Evolutionary conservation across 2,888 invertebrate genomes (phyloP), one percentile per base, ranked within the genome.

Genomic region (Aphodius granarius): DNA sequence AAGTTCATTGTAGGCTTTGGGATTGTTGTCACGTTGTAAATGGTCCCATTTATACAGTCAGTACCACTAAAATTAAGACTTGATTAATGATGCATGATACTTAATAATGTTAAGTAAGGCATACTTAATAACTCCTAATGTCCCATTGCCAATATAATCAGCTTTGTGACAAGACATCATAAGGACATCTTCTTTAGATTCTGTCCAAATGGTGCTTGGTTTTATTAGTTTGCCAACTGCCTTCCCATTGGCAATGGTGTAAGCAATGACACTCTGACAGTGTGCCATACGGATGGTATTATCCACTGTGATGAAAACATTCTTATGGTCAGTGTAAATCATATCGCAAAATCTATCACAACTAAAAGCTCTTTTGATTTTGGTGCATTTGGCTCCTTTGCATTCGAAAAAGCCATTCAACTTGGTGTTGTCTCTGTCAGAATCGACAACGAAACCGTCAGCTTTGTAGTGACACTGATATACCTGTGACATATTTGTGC

Each of bases 391-490:
- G 2, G 90, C 88, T 66, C 87, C 88, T 82, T 89, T 88, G 82
- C 94, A 94, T 82, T 91, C 91, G 83, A 93, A 94, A 84, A 92
- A 91, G 3, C 94, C 94, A 80, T 92, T 92, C 65, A 94, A 85
- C 83, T 93, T 92, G 75, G 90, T 90, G 83, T 92, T 92, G 82
- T 93, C 93, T 82, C 90, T 90, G 79, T 92, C 92, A 74, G 91
- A 92, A 84, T 93, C 91, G 3, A 94, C 89, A 3, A 89, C 87
- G 6, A 90, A 88, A 0, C 92, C 93, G 81, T 93, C 92, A 0
- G 92, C 91, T 81, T 90, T 91, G 83, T 92, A 89, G 81, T 91
- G 90, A 81, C 93, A 94, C 71, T 91, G 87, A 86, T 91, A 92
- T 78, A 91, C 87, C 83, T 91, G 89, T 18, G 92, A 92, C 86